Percentiles rank a stretch among this genome's conserved stretches.
Conservation (phyloP, 2,113 vertebrate species). For the Eidolon helvum region DNA sequence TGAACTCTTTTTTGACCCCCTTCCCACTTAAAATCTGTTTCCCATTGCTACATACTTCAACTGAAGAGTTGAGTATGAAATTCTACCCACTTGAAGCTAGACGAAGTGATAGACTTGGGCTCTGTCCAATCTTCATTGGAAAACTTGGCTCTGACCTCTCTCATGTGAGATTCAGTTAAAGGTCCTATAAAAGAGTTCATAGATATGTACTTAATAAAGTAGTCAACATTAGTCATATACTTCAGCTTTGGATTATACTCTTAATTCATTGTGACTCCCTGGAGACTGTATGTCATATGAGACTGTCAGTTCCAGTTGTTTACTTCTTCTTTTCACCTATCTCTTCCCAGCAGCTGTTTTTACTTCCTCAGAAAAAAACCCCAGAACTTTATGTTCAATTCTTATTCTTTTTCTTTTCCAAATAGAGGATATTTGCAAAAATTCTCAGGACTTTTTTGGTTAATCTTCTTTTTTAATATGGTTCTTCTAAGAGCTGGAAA, state of each 20-base stretch:
- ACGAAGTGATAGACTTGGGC: neutral
- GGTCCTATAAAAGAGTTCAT: neutral
- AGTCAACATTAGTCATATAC: neutral
- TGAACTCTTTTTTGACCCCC: neutral
- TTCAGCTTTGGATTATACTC: neutral
- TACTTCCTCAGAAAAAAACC: neutral
- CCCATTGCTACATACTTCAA: neutral
- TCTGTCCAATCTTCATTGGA: neutral
- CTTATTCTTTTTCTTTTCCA: neutral
- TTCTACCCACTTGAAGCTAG: neutral
- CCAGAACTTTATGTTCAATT: neutral
- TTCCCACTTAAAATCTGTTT: neutral
- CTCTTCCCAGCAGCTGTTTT: neutral
- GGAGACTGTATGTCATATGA: neutral
- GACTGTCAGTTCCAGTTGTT: neutral
- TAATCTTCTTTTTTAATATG: neutral
- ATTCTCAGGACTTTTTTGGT: neutral
- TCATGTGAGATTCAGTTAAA: neutral
- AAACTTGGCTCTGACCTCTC: neutral
- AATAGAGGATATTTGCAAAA: conserved; percentile 22
- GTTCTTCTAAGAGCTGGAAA: neutral
- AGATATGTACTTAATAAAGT: neutral
- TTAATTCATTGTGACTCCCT: neutral
- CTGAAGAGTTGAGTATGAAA: neutral
- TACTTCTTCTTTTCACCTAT: neutral